Base-by-base conservation (phyloP, 2,797 vertebrate genomes). In the Chlorospingus semifuscus region DNA sequence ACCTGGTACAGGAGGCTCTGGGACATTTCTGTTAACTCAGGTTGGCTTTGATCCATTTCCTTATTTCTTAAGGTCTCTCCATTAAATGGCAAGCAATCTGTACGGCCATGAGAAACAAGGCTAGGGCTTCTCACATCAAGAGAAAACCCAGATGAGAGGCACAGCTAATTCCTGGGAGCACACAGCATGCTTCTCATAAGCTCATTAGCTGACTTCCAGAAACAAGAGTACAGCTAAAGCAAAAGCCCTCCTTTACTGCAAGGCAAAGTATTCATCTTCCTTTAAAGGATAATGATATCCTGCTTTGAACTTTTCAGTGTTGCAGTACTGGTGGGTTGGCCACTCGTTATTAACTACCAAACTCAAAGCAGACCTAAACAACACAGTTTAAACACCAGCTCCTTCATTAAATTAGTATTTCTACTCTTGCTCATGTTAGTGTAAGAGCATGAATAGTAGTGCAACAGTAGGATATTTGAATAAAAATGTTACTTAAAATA, bases 401-500 rank as follows among this genome's bases (percentile, higher is more conserved):
- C 53, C 89, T 92, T 92, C 84, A 63, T 80, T 81, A 83, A 75
- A 83, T 95, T 42, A 85, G 69, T 36, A 74, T 85, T 92, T 89
- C 92, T 68, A 34, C 37, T 66, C 76, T 75, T 55, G 84, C 76
- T 63, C 20, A 9, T 77, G 77, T 49, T 85, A 77, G 93, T 76
- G 77, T 89, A 87, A 94, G 30, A 83, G 75, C 75, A 90, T 77
- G 86, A 94, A 93, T 9, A 92, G 75, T 77, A 92, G 93, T 90
- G 75, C 89, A 94, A 93, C 76, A 68, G 72, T 71, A 79, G 39
- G 92, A 46, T 55, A 93, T 88, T 27, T 95, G 92, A 95, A 96
- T 91, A 83, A 95, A 95, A 95, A 89, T 27, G 91, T 91, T 93
- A 77, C 94, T 96, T 94, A 94, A 96, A 95, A 94, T 91, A 97